These are phyloP conservation scores for Catamblyrhynchus diadema DNA, from an alignment of 2,797 vertebrate genomes.

Conservation along the genomic window DNA sequence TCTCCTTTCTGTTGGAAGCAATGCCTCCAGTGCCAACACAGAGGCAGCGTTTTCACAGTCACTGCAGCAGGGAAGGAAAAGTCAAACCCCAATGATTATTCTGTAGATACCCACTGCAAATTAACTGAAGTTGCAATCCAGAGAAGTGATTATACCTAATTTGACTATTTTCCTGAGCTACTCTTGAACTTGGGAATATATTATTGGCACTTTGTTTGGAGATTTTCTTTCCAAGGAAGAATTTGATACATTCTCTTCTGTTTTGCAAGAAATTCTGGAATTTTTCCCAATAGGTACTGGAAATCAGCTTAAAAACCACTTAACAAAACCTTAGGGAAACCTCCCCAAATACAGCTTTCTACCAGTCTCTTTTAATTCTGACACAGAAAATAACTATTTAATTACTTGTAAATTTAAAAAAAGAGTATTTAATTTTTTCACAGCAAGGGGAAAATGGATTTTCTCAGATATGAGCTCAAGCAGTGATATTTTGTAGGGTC, in stretches of 20 bases:
- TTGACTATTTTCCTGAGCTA: neutral
- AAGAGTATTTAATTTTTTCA: neutral
- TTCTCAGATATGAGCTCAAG: neutral
- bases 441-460: constrained; percentile 29
- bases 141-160: neutral
- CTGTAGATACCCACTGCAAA: neutral
- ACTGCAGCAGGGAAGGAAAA: neutral
- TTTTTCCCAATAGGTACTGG: neutral
- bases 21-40: neutral
- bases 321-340: neutral
- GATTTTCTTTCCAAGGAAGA: neutral
- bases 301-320: neutral
- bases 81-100: neutral
- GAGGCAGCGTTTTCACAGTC: neutral
- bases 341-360: neutral
- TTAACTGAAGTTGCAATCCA: neutral
- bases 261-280: neutral
- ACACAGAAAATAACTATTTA: constrained; percentile 6
- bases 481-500: constrained; percentile 18
- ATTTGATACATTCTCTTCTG: neutral
- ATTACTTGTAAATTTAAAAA: neutral
- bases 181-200: neutral
- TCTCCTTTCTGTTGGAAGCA: neutral
- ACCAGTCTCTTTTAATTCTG: neutral
- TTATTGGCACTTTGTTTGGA: neutral